A percentile compares a stretch with the other conserved stretches of the same genome.
Conservation (phyloP, 2,888 invertebrate genomes). For the Operophtera brumata region DNA sequence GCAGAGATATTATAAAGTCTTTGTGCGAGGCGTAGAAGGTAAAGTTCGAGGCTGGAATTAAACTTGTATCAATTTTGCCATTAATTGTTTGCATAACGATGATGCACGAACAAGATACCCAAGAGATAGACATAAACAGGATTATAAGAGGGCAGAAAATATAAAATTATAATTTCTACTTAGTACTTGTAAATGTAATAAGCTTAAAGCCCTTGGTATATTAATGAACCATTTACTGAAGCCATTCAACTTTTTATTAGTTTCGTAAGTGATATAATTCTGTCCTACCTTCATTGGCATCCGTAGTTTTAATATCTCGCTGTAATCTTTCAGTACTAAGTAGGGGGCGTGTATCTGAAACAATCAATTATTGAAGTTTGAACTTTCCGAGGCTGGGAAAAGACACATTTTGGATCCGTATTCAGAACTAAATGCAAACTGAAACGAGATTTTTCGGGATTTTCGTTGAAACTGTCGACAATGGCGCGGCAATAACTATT, state of each 20-base stretch:
- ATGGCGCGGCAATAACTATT: too few species aligned
- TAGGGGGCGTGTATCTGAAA: constrained; percentile 91
- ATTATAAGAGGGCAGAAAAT: background rate
- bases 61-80: too few species aligned
- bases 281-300: constrained; percentile 93
- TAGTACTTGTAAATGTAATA: constrained; percentile 21
- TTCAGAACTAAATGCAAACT: too few species aligned
- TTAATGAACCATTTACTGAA: constrained; percentile 41
- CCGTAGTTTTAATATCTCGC: constrained; percentile 94
- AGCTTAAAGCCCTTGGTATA: constrained; percentile 46
- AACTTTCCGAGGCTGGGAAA: background rate
- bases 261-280: constrained; percentile 20
- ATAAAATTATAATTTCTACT: constrained; percentile 6
- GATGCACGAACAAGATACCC: too few species aligned
- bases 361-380: background rate
- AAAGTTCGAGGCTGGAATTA: too few species aligned
- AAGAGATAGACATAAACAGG: too few species aligned
- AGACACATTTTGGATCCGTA: background rate
- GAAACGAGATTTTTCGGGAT: too few species aligned
- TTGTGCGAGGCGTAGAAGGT: too few species aligned
- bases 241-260: constrained; percentile 47
- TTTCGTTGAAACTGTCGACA: too few species aligned
- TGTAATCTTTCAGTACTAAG: constrained; percentile 90
- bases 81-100: too few species aligned
- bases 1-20: too few species aligned